A percentile compares a stretch with the other conserved stretches of the same genome.
Conservation (phyloP, 2,888 invertebrate species). For the Ernsta delagoae region DNA sequence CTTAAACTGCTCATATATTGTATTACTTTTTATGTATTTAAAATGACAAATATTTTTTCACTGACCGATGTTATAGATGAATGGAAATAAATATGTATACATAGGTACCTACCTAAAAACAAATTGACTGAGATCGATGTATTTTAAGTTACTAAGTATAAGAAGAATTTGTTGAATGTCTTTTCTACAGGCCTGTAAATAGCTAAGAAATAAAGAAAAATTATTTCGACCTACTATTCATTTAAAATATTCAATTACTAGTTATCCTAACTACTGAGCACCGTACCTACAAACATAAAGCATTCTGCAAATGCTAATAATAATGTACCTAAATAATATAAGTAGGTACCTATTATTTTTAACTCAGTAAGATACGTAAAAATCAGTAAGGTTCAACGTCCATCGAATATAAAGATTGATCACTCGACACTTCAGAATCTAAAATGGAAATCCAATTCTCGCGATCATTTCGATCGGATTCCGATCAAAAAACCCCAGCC, state of each 20-base stretch:
- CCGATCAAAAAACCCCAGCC: constrained; percentile 80
- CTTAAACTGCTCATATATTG: constrained; percentile 26
- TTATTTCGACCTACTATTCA: constrained; percentile 58
- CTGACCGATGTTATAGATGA: constrained; percentile 60
- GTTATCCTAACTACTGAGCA: too few relatives aligned
- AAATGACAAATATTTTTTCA: constrained; percentile 73
- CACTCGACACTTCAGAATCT: constrained; percentile 70
- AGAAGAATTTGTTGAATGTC: constrained; percentile 72
- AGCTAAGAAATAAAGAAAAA: constrained; percentile 63
- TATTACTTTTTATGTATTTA: constrained; percentile 47
- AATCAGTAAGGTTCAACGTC: constrained; percentile 29
- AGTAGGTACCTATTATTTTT: constrained; percentile 9
- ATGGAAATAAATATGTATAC: constrained; percentile 49
- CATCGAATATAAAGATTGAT: constrained; percentile 66
- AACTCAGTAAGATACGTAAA: too few relatives aligned
- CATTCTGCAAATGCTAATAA: too few relatives aligned
- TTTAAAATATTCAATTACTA: neutral
- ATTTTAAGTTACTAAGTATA: constrained; percentile 79
- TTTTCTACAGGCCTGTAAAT: constrained; percentile 82
- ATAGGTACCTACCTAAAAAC: constrained; percentile 47
- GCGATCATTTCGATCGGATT: constrained; percentile 81
- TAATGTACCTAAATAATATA: too few relatives aligned
- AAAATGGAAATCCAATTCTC: constrained; percentile 82
- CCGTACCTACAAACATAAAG: too few relatives aligned
- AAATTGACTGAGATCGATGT: constrained; percentile 75